phyloP scores from a whole-genome alignment of 2,888 invertebrate species.

The Cosmorhoe ocellata region DNA sequence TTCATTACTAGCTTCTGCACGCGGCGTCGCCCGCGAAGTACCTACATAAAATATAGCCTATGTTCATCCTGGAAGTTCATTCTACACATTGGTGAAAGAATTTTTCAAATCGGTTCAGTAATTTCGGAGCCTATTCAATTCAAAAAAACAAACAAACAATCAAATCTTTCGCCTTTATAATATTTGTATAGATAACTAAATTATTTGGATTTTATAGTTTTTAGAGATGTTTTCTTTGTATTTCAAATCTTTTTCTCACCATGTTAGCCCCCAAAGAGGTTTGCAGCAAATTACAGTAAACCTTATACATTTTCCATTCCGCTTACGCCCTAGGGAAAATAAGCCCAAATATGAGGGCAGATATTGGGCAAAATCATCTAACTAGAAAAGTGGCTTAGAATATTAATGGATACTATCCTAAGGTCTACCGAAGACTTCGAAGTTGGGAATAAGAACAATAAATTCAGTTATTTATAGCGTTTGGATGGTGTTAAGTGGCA shows the following conservation, averaged over 20 bases:
- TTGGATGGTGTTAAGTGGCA: conserved; percentile 16
- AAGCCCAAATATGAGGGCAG: conserved; percentile 35
- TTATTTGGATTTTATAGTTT: too few relatives aligned
- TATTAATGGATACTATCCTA: conserved; percentile 38
- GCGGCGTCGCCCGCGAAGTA: too few relatives aligned
- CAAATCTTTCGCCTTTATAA: too few relatives aligned
- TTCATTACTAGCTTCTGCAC: too few relatives aligned
- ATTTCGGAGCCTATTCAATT: too few relatives aligned
- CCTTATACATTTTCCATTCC: conserved; percentile 30
- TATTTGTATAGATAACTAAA: too few relatives aligned
- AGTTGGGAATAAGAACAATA: conserved; percentile 31
- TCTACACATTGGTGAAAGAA: too few relatives aligned
- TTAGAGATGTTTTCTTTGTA: too few relatives aligned
- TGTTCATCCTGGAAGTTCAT: too few relatives aligned
- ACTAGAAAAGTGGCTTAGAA: conserved; percentile 45
- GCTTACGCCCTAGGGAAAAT: conserved; percentile 30
- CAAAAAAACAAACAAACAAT: too few relatives aligned
- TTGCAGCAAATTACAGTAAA: conserved; percentile 14
- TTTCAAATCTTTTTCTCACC: not conserved
- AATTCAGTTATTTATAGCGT: conserved; percentile 32
- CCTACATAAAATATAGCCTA: too few relatives aligned
- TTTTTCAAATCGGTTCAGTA: too few relatives aligned
- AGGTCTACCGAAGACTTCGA: conserved; percentile 12
- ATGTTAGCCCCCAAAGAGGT: conserved; percentile 1
- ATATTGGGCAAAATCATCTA: conserved; percentile 39